Evolutionary conservation across 2,797 vertebrate genomes (phyloP).

Genomic region (Platyrinchus mystaceus): DNA sequence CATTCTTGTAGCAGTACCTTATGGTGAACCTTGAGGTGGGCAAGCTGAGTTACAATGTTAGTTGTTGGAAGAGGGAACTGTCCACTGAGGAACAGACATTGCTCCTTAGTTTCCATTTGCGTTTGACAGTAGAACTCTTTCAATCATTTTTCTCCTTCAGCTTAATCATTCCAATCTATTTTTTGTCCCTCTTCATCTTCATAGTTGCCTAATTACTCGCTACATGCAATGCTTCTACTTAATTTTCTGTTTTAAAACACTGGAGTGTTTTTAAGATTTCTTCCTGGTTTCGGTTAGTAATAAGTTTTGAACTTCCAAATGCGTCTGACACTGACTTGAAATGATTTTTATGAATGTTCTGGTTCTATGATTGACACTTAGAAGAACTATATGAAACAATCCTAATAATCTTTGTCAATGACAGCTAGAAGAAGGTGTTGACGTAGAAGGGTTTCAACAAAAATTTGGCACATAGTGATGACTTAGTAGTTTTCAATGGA

Average conservation of each 20-base stretch:
- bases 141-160: neutral
- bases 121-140: neutral
- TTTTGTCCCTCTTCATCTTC: neutral
- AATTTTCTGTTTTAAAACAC: neutral
- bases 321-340: neutral
- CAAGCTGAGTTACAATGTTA: neutral
- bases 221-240: neutral
- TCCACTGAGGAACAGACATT: neutral
- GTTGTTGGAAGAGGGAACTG: neutral
- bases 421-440: neutral
- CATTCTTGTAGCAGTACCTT: neutral
- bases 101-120: neutral
- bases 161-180: neutral
- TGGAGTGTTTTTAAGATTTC: neutral
- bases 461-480: neutral
- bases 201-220: neutral
- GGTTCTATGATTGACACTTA: neutral
- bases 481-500: neutral
- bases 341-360: neutral
- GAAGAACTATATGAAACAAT: neutral
- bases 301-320: neutral
- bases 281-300: neutral
- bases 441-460: neutral
- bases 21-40: neutral
- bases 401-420: neutral